Conservation (phyloP, 1,140 invertebrate species). For the Oedothorax gibbosus region DNA sequence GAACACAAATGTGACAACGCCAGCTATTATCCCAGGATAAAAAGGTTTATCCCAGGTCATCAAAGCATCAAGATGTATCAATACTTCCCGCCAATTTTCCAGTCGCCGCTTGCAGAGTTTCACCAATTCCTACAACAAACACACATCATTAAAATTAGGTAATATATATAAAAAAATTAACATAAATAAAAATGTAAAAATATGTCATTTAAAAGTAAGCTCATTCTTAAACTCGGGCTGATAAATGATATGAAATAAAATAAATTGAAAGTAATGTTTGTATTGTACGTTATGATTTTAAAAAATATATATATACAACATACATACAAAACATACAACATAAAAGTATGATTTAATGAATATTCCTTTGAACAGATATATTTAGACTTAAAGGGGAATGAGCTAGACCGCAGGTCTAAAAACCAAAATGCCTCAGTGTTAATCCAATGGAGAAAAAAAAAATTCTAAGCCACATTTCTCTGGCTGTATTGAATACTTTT, state of each 20-base stretch:
- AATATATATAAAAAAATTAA: not conserved
- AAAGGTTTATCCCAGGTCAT: constrained; percentile 85
- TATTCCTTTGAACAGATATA: too few species aligned
- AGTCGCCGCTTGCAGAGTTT: constrained; percentile 80
- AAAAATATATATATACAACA: too few species aligned
- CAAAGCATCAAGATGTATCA: constrained; percentile 79
- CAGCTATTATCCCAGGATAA: constrained; percentile 81
- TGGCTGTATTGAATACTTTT: too few species aligned
- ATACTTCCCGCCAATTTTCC: constrained; percentile 84
- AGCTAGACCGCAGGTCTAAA: too few species aligned
- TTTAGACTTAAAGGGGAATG: too few species aligned
- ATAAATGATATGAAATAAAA: not conserved
- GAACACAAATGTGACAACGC: constrained; percentile 76
- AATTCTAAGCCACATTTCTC: too few species aligned
- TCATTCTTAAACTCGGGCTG: not conserved
- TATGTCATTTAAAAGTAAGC: not conserved
- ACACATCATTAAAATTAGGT: not conserved
- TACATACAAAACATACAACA: too few species aligned
- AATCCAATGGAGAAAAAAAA: too few species aligned
- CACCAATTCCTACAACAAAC: constrained; percentile 67
- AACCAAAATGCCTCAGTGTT: too few species aligned
- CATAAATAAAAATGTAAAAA: not conserved
- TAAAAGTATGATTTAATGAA: too few species aligned
- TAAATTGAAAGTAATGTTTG: not conserved
- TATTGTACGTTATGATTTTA: not conserved